Base-by-base conservation (phyloP, 2,888 invertebrate species). In the Agonum fuliginosum region DNA sequence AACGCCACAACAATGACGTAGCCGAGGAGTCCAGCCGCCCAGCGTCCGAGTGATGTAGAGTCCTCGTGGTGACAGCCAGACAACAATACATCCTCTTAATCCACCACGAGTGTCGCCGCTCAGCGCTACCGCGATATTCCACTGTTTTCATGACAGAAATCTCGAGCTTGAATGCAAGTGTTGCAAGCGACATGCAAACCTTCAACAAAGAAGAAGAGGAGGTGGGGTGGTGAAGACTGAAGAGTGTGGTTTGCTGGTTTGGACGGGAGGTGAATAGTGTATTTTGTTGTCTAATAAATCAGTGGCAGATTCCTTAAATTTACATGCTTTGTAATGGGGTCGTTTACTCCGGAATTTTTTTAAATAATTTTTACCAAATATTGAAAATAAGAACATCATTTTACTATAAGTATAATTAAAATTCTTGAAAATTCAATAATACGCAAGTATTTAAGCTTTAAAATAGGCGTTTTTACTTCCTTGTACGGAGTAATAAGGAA, bases 51-150 rank as follows among this genome's bases (percentile, higher is more conserved):
- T 65, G 65, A 65, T 19, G 19, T 12, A 65, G 65, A 14, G 65
- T 10, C 19, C 65, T 65, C 19, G 37, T 65, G 65, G 17, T 34
- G 65, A 65, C 65, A 58, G 58, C 27, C 27, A 17, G 20, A 58
- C 58, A 65, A 65, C 65, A 65, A 65, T 65, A 20, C 19, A 30
- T 8, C 58, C 58, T 65, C 65, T 65, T 65, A 65, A 65, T 65
- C 65, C 34, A 65, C 17, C 17, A 8, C 48, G 48, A 37, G 17
- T 65, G 37, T 65, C 17, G 30, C 20, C 34, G 30, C 8, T 65
- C 5, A 65, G 10, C 19, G 65, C 10, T 8, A 12, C 17, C 14
- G 17, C 17, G 4, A 3, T 17, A 34, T 34, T 34, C 5, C 8
- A 34, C 20, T 1, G 10, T 17, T 48, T 12, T 48, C 48, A 48